These are phyloP conservation scores for Clinocottus analis DNA, from an alignment of 2,113 vertebrate genomes.

Conservation along the genomic window DNA sequence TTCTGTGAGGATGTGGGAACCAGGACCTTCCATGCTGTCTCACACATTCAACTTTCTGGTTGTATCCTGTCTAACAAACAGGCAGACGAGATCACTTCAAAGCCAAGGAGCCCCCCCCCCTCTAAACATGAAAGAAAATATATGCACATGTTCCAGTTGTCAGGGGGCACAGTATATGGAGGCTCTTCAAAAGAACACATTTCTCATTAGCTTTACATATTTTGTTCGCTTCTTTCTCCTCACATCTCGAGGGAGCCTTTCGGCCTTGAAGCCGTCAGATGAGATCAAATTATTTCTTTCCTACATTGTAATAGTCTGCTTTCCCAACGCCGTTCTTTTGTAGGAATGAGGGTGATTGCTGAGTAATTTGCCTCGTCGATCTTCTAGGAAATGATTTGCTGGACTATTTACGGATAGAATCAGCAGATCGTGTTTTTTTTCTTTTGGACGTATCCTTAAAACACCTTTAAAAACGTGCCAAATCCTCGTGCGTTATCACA, in stretches of 20 bases:
- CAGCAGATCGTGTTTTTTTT: neutral
- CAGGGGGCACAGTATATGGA: no score
- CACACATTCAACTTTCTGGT: constrained; percentile 10
- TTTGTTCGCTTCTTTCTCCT: neutral
- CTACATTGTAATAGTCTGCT: neutral
- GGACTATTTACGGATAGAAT: neutral
- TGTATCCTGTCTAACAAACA: constrained; percentile 45
- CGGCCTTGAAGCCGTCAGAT: no score
- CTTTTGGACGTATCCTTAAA: no score
- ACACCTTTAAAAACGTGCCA: no score
- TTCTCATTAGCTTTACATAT: neutral
- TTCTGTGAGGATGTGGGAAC: constrained; percentile 22
- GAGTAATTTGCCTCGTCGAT: neutral
- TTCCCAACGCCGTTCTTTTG: neutral
- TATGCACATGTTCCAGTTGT: no score
- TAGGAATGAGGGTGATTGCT: neutral
- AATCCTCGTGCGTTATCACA: no score
- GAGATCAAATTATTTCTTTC: neutral
- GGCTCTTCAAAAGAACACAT: constrained; percentile 12
- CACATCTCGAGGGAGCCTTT: neutral
- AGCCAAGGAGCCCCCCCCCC: constrained; percentile 16
- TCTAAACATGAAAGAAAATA: no score
- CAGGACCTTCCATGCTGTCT: neutral
- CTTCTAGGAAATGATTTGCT: neutral
- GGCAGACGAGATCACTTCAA: constrained; percentile 39